Percentiles rank a stretch among this genome's conserved stretches.
These are phyloP conservation scores for Gavia stellata DNA, from an alignment of 2,113 vertebrate genomes.

Conservation along the genomic window DNA sequence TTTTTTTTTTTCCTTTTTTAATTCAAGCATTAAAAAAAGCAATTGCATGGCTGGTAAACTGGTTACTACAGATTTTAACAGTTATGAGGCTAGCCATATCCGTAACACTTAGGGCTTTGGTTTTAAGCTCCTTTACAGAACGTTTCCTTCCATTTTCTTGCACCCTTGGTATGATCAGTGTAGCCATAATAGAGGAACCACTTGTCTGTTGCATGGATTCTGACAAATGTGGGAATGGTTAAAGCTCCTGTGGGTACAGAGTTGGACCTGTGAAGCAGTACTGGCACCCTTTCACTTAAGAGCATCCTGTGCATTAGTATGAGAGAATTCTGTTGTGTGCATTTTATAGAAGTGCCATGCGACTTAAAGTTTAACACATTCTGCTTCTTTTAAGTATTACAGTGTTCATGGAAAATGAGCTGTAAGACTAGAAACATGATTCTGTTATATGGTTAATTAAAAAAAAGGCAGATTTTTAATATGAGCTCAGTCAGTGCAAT, in stretches of 20 bases:
- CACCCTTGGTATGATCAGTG: not conserved
- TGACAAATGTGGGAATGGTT: not conserved
- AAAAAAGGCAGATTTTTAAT: constrained; percentile 63
- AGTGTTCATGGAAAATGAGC: constrained; percentile 27
- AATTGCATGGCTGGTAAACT: not conserved
- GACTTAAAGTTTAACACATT: constrained; percentile 35
- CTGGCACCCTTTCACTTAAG: not conserved
- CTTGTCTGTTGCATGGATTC: not conserved
- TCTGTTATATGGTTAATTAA: constrained; percentile 57
- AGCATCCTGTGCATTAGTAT: not conserved
- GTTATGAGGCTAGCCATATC: not conserved
- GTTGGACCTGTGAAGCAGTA: not conserved
- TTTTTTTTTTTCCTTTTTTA: not conserved
- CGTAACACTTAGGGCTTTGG: not conserved
- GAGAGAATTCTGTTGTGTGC: not conserved
- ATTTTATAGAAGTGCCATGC: not conserved
- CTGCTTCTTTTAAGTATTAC: constrained; percentile 7
- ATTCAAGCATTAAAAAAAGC: not conserved
- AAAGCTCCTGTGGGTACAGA: not conserved
- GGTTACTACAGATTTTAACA: not conserved
- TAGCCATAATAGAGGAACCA: not conserved
- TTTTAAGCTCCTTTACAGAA: not conserved
- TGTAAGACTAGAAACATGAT: constrained; percentile 31
- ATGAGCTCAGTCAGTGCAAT: constrained; percentile 64
- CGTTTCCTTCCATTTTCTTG: not conserved